Conservation (phyloP, 2,888 invertebrate genomes). For the Oxystoma pomonae region DNA sequence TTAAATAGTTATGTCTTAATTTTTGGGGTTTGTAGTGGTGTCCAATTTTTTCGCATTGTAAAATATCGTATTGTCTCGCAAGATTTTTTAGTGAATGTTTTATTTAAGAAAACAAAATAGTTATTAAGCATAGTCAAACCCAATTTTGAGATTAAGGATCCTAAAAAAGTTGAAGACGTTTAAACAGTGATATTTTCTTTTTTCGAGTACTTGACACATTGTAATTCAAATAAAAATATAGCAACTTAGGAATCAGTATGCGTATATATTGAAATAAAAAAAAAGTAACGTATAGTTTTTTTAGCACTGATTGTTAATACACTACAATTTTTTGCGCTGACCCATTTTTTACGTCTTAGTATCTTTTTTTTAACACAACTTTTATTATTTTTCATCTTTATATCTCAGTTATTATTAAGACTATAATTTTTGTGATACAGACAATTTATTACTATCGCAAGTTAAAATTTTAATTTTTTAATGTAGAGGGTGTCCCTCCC, state of each 20-base stretch:
- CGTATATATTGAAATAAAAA: conserved; percentile 30
- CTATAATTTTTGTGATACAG: too few species aligned
- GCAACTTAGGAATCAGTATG: conserved; percentile 31
- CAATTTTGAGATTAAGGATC: too few species aligned
- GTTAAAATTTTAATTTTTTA: too few species aligned
- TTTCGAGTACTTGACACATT: conserved; percentile 11
- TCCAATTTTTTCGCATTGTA: background rate
- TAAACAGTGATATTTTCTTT: background rate
- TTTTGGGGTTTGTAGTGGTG: too few species aligned
- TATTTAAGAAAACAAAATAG: background rate
- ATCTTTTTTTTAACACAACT: conserved; percentile 13
- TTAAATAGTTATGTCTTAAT: too few species aligned
- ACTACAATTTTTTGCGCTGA: conserved; percentile 37
- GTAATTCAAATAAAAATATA: conserved; percentile 31
- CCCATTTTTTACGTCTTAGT: conserved; percentile 27
- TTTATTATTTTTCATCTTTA: background rate
- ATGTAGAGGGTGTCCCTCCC: too few species aligned
- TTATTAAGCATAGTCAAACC: too few species aligned
- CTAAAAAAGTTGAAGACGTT: background rate
- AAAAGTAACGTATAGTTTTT: conserved; percentile 32
- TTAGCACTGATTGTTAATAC: conserved; percentile 32
- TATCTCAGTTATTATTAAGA: too few species aligned
- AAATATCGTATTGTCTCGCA: too few species aligned
- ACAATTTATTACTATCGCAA: too few species aligned
- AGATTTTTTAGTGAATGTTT: too few species aligned